phyloP scores from a whole-genome alignment of 2,113 vertebrate genomes.

The Oreochromis aureus region DNA sequence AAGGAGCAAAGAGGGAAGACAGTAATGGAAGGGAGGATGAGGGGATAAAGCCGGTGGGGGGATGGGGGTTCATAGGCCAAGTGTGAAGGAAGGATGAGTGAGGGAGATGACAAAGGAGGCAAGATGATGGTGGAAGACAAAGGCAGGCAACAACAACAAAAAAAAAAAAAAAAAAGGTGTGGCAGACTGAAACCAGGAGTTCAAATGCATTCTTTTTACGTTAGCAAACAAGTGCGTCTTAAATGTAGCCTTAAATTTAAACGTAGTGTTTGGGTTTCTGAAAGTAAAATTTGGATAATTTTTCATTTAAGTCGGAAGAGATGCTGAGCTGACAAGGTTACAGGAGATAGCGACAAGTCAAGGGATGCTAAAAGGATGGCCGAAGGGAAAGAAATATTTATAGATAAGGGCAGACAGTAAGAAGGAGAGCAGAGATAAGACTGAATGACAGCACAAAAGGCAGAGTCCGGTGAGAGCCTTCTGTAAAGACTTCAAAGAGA shows the following conservation, averaged over 20 bases:
- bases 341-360: background rate
- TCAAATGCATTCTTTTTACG: background rate
- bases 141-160: background rate
- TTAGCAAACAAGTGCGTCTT: background rate
- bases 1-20: background rate
- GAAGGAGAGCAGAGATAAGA: conserved; percentile 5
- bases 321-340: background rate
- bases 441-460: background rate
- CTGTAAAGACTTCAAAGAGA: conserved; percentile 5
- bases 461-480: background rate
- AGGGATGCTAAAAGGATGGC: conserved; percentile 4
- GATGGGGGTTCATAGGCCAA: background rate
- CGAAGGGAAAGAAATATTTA: conserved; percentile 13
- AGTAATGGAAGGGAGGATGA: background rate
- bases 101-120: background rate
- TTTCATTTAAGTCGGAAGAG: background rate
- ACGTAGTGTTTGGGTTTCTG: background rate
- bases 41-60: background rate
- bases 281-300: background rate
- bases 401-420: background rate
- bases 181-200: background rate
- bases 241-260: background rate
- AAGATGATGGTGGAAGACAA: background rate
- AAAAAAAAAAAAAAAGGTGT: background rate
- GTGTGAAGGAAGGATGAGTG: conserved; percentile 1